phyloP scores from a whole-genome alignment of 2,113 vertebrate species.

The Nesogale talazaci region DNA sequence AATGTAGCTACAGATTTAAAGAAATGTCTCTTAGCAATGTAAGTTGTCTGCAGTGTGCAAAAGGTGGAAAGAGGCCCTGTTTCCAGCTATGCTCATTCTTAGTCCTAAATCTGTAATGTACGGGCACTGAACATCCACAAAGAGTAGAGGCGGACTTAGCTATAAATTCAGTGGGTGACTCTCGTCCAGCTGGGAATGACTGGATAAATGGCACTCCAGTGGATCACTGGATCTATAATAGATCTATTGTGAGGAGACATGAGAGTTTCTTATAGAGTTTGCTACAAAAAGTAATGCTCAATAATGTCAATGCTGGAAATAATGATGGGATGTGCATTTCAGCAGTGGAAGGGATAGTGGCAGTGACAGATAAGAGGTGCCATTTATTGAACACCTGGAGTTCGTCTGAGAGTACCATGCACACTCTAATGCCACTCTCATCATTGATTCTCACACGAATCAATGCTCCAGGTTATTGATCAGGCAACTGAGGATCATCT shows the following conservation, averaged over 20 bases:
- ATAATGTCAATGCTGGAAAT: not conserved
- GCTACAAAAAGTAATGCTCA: not conserved
- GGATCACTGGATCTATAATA: not conserved
- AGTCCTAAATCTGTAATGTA: not conserved
- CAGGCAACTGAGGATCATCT: not conserved
- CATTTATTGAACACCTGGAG: not conserved
- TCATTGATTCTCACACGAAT: not conserved
- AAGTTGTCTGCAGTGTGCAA: not conserved
- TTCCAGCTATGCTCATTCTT: not conserved
- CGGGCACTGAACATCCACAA: not conserved
- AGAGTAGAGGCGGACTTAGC: not conserved
- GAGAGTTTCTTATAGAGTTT: not conserved
- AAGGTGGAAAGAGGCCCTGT: not conserved
- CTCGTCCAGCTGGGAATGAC: not conserved
- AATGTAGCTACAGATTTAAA: not conserved
- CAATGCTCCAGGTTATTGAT: not conserved
- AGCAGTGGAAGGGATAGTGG: not conserved
- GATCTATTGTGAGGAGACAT: not conserved
- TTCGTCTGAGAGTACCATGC: not conserved
- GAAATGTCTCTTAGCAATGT: not conserved
- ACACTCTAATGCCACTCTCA: not conserved
- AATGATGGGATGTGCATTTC: not conserved
- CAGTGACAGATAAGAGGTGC: not conserved
- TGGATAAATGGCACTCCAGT: not conserved
- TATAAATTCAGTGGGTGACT: not conserved